A percentile compares a stretch with the other conserved stretches of the same genome.
Conservation (phyloP, 2,113 vertebrate genomes). For the Sinocyclocheilus anophthalmus region DNA sequence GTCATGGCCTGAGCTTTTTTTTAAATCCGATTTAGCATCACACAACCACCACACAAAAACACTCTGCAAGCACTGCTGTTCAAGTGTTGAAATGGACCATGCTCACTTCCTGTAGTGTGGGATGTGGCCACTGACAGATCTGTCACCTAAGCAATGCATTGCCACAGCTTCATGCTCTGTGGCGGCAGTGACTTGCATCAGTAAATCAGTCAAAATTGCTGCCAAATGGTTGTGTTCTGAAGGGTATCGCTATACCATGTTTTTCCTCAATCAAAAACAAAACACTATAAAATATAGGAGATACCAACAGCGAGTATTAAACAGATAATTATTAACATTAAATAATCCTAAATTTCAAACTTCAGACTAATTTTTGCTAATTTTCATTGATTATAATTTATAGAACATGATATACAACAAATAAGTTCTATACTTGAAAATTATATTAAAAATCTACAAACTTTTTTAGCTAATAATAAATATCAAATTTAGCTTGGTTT, state of each 20-base stretch:
- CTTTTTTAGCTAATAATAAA: neutral
- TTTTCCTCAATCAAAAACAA: neutral
- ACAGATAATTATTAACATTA: neutral
- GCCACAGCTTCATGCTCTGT: neutral
- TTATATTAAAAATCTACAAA: neutral
- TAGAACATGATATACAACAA: neutral
- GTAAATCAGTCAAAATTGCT: neutral
- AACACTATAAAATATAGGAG: neutral
- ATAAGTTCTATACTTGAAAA: neutral
- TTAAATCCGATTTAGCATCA: neutral
- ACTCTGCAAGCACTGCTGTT: slow-evolving; percentile 34
- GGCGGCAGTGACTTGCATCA: neutral
- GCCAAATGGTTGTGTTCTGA: neutral
- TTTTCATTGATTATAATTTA: neutral
- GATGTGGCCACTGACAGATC: slow-evolving; percentile 37
- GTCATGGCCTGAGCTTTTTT: neutral
- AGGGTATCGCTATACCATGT: neutral
- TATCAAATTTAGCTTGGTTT: neutral
- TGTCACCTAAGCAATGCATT: slow-evolving; percentile 33
- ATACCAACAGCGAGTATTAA: neutral
- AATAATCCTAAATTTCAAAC: neutral
- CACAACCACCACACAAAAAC: slow-evolving; percentile 11
- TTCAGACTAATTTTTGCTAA: neutral
- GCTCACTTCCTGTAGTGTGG: slow-evolving; percentile 52
- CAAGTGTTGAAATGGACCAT: slow-evolving; percentile 54